These are phyloP conservation scores for Prorops nasuta DNA, from an alignment of 1,140 invertebrate species.

Conservation along the genomic window DNA sequence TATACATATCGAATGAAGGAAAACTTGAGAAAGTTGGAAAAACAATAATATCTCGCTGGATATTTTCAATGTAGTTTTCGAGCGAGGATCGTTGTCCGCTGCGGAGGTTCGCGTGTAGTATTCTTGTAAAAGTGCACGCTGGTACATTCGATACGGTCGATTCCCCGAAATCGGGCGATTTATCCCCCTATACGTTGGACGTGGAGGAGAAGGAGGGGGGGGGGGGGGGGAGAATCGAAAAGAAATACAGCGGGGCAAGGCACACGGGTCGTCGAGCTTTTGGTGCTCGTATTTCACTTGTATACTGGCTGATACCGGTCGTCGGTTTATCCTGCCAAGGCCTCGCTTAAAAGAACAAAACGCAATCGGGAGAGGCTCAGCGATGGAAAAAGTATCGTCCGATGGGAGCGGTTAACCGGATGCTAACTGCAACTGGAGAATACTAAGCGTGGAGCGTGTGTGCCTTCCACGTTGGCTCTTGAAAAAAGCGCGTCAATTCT, in stretches of 20 bases:
- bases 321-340: slow-evolving; percentile 25
- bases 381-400: slow-evolving; percentile 15
- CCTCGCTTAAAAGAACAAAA: slow-evolving; percentile 36
- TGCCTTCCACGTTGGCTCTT: no score
- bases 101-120: no score
- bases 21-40: no score
- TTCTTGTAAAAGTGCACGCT: no score
- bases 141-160: background rate
- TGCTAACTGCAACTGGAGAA: slow-evolving; percentile 6
- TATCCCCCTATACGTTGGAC: no score
- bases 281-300: slow-evolving; percentile 1
- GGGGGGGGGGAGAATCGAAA: background rate
- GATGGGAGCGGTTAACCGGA: slow-evolving; percentile 5
- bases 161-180: background rate
- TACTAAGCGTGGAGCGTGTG: background rate
- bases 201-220: no score
- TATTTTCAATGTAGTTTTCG: no score
- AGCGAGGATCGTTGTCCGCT: no score
- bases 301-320: background rate
- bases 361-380: slow-evolving; percentile 23
- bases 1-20: no score
- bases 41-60: no score
- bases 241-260: slow-evolving; percentile 14
- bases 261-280: background rate
- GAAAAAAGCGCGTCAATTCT: no score